phyloP scores from a whole-genome alignment of 2,113 vertebrate species.

The Callochromis pleurospilus region DNA sequence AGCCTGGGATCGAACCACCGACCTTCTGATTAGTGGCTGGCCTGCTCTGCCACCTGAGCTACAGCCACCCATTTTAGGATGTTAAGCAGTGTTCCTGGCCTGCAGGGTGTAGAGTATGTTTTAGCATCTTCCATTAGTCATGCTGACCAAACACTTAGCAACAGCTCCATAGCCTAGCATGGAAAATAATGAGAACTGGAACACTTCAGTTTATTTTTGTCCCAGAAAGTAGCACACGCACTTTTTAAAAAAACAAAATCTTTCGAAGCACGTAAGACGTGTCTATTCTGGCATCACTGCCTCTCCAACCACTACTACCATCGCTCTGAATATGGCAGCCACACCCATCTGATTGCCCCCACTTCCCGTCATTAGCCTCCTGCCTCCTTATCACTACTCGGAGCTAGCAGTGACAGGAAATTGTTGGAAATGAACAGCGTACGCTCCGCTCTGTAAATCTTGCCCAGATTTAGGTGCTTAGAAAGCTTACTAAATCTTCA shows the following conservation, averaged over 20 bases:
- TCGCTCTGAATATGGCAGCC: background rate
- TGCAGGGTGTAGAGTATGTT: background rate
- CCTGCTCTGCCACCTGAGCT: too few relatives aligned
- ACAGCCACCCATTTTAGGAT: background rate
- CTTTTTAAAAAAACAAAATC: background rate
- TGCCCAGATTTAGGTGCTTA: constrained; percentile 11
- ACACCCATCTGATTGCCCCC: constrained; percentile 55
- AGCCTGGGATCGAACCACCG: too few relatives aligned
- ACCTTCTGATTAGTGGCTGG: too few relatives aligned
- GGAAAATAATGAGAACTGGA: constrained; percentile 35
- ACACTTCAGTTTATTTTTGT: constrained; percentile 47
- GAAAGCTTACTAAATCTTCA: background rate
- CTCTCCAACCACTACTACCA: background rate
- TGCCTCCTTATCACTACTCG: constrained; percentile 37
- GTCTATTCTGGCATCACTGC: background rate
- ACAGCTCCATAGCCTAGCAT: background rate
- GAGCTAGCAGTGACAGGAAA: constrained; percentile 53
- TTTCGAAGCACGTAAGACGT: background rate
- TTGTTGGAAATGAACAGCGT: constrained; percentile 27
- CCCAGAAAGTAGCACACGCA: constrained; percentile 34
- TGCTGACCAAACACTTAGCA: background rate
- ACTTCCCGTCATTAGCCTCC: constrained; percentile 64
- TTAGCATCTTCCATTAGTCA: constrained; percentile 15
- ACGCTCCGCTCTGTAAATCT: constrained; percentile 2
- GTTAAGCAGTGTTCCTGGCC: background rate